Evolutionary conservation across 1,140 invertebrate species (phyloP), one percentile per base, ranked within the genome.

Genomic region (Adelges cooleyi): DNA sequence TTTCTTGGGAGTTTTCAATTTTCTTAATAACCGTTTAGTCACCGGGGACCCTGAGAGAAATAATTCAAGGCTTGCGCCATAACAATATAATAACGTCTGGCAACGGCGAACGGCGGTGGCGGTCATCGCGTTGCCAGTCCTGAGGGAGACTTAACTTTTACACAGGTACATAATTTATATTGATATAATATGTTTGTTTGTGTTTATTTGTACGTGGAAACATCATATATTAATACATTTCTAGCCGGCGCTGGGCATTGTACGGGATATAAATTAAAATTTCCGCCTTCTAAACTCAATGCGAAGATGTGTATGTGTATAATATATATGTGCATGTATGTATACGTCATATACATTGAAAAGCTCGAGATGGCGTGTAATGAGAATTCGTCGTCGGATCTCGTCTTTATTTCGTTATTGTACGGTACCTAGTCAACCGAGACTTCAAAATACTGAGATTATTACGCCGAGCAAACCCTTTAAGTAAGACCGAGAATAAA

Each of bases 21-120:
- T 62, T 62, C 56, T 46, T 62, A 62, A 62, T 62, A 62, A 62
- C 56, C 40, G n/a, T 62, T 62, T 46, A 62, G 42, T 62, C 56
- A 13, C 56, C 29, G 23, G 56, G 56, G 56, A 62, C 23, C 17
- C 23, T 11, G 42, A 17, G 42, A 62, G n/a, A n/a, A n/a, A n/a
- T n/a, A 62, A 62, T 62, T 62, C 33, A 62, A 48, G 25, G 25
- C 25, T 44, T 29, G 23, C 54, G 54, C 25, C 25, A 29, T 29
- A 62, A 48, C 56, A 62, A 48, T 48, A n/a, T n/a, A 62, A 62
- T 62, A 62, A 62, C 56, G 56, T 25, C 38, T 17, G 46, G 17
- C 29, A 11, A 33, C 29, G 29, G 29, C 29, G 29, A 6, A 11
- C 11, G 29, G 29, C 5, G 29, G 29, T 33, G 29, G 29, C 29